A percentile compares a stretch with the other conserved stretches of the same genome.
Conservation (phyloP, 2,888 invertebrate genomes). For the Lamellibrachia satsuma region DNA sequence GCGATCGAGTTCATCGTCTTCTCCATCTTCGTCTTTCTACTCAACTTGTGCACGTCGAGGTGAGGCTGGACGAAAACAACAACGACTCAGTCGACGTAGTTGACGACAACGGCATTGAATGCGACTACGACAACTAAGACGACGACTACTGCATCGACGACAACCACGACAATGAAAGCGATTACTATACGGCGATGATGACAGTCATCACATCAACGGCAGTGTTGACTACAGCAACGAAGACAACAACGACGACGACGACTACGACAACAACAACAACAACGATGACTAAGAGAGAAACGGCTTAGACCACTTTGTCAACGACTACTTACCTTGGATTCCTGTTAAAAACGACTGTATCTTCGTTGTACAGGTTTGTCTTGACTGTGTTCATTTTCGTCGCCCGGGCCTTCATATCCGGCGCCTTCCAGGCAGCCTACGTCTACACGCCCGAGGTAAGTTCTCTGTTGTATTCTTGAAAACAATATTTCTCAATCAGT, state of each 20-base stretch:
- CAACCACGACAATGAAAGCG: background rate
- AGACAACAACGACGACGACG: background rate
- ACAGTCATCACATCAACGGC: background rate
- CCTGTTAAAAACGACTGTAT: background rate
- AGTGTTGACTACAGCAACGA: background rate
- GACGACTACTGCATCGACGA: background rate
- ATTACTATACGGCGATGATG: background rate
- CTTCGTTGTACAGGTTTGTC: conserved; percentile 52
- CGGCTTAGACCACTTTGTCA: background rate
- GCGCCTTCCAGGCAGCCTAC: conserved; percentile 93
- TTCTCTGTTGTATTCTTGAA: background rate
- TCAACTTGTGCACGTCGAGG: conserved; percentile 77
- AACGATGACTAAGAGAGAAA: background rate
- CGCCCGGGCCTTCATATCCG: conserved; percentile 90
- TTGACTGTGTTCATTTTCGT: conserved; percentile 85
- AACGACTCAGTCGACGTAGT: background rate
- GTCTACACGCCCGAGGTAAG: conserved; percentile 90
- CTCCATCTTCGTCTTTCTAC: conserved; percentile 74
- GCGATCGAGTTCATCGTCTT: conserved; percentile 89
- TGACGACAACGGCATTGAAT: too few relatives aligned
- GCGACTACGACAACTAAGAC: too few relatives aligned
- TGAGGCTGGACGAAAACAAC: conserved; percentile 42
- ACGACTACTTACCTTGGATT: background rate
- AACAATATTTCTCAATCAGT: background rate
- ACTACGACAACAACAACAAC: background rate